Conservation (phyloP, 30 jellyfish, hydroid and myxozoan genomes). For the Morbakka virulenta region DNA sequence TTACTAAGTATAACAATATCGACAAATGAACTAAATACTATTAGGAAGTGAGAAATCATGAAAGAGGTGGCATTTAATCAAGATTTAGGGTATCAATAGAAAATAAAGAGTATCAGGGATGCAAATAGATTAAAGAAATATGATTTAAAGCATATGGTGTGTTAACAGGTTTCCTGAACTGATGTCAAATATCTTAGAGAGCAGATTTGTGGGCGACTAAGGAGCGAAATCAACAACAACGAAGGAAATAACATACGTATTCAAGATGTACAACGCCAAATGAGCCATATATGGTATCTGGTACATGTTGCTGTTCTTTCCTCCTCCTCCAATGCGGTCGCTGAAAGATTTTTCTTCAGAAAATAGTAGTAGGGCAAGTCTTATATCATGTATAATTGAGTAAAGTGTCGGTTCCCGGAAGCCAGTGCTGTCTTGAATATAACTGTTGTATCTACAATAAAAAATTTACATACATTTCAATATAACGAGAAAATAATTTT, state of each 20-base stretch:
- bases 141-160: too few species aligned
- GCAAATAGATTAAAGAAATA: too few species aligned
- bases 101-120: too few species aligned
- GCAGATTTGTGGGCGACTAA: too few species aligned
- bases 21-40: too few species aligned
- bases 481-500: neutral
- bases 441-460: constrained; percentile 78
- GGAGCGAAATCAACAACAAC: too few species aligned
- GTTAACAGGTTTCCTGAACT: too few species aligned
- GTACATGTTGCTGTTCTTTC: constrained; percentile 85
- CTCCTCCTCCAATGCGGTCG: constrained; percentile 97
- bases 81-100: too few species aligned
- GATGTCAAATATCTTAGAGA: too few species aligned
- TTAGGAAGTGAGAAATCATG: too few species aligned
- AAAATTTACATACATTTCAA: neutral
- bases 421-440: constrained; percentile 92
- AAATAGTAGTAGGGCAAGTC: constrained; percentile 66
- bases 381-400: constrained; percentile 78
- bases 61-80: too few species aligned
- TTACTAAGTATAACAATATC: too few species aligned
- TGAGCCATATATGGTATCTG: constrained; percentile 84
- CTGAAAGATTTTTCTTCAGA: constrained; percentile 90
- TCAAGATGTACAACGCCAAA: constrained; percentile 77
- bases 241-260: constrained; percentile 63
- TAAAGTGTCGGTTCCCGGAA: constrained; percentile 97